Conservation (phyloP, 2,113 vertebrate genomes). For the Clarias batrachus region DNA sequence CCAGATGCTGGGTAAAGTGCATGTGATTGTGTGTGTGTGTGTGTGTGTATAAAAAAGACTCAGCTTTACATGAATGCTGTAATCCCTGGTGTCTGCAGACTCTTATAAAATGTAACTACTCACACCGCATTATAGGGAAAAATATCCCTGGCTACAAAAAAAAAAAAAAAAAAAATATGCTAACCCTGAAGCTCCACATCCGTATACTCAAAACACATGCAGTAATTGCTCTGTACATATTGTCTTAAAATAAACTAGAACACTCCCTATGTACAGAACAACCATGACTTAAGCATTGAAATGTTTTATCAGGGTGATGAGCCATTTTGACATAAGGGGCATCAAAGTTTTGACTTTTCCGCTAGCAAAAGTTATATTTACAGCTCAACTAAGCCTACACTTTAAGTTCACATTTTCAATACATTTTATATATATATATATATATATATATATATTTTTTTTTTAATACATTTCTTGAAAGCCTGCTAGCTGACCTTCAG, state of each 20-base stretch:
- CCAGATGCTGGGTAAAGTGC: conserved; percentile 48
- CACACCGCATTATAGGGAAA: conserved; percentile 52
- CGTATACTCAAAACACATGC: conserved; percentile 17
- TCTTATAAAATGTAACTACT: conserved; percentile 63
- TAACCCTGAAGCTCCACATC: conserved; percentile 38
- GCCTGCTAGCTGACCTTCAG: neutral
- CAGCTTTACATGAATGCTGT: conserved; percentile 59
- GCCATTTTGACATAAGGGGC: neutral
- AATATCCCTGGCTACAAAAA: conserved; percentile 34
- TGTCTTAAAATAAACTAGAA: neutral
- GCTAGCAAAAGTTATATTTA: neutral
- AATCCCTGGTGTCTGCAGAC: conserved; percentile 62
- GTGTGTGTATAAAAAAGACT: conserved; percentile 27
- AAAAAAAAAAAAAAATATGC: conserved; percentile 7
- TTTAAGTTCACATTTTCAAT: neutral
- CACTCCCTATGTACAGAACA: neutral
- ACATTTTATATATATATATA: too few species aligned
- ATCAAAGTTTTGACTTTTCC: neutral
- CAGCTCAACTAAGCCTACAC: neutral
- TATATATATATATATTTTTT: too few species aligned
- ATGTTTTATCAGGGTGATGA: neutral
- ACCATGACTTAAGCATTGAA: neutral
- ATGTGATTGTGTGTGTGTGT: conserved; percentile 20
- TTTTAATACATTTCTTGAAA: neutral
- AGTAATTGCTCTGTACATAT: neutral